Base-by-base conservation (phyloP, 2,888 invertebrate genomes). In the Mythimna impura region DNA sequence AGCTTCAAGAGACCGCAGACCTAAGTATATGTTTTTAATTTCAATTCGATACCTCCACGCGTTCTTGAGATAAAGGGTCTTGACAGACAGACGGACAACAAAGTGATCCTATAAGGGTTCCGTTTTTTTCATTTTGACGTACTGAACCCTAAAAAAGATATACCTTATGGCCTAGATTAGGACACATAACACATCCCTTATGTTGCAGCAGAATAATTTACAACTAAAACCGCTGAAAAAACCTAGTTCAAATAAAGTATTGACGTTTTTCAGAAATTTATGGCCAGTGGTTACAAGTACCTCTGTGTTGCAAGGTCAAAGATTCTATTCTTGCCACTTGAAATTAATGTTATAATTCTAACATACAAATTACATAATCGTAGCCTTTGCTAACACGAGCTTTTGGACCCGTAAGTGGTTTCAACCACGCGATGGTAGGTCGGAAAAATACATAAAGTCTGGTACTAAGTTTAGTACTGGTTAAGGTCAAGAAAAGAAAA, bases 351-450 rank as follows among this genome's bases (percentile, higher is more conserved):
- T 69, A 69, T 80, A 80, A 82, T 80, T 70, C 79, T 73, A 70
- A 66, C 78, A 82, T 66, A 82, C 82, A 82, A 80, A 80, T 80
- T 73, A 80, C 63, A 80, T 82, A 80, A 80, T 80, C 63, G 54
- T 57, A 80, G 73, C 63, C 65, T 73, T 68, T 78, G 30, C 20
- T 69, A 66, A 69, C 78, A 52, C 68, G 78, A 78, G 63, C 68
- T 73, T 82, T 73, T 60, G 68, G 52, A n/a, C 12, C 43, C 20
- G 52, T 82, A 73, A 78, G 43, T 80, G 52, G 63, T 17, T 14
- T 3, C 1, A 64, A 73, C 61, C 80, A 80, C 80, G 80, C 80
- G 68, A 80, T 57, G 66, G n/a, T 47, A 52, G 7, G 12, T 34
- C 30, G 47, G 57, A 77, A 68, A 57, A 63, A 55, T 4, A 22